These are phyloP conservation scores for Brachymystax lenok DNA, from an alignment of 2,797 vertebrate genomes.

Conservation along the genomic window DNA sequence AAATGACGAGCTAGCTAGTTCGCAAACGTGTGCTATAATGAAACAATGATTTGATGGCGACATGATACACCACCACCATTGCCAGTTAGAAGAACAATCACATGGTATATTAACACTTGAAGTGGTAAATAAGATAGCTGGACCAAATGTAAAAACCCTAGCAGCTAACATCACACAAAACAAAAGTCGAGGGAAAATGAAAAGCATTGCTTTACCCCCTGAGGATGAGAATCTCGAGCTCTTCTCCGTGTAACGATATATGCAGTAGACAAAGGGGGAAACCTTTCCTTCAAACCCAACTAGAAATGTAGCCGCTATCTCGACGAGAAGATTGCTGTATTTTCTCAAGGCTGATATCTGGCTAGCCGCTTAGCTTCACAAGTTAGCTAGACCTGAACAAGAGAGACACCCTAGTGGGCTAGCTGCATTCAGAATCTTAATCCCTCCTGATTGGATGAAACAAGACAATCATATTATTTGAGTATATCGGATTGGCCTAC, in stretches of 20 bases:
- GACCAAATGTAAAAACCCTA: constrained; percentile 8
- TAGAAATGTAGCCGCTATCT: constrained; percentile 42
- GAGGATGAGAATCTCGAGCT: constrained; percentile 27
- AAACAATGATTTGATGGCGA: constrained; percentile 21
- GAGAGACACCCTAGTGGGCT: constrained; percentile 48
- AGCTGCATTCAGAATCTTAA: constrained; percentile 36
- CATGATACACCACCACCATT: background rate
- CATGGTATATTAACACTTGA: background rate
- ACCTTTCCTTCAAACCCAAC: constrained; percentile 20
- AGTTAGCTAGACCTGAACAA: constrained; percentile 62
- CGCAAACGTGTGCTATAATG: constrained; percentile 27
- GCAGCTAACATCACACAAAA: constrained; percentile 47
- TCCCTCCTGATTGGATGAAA: constrained; percentile 64
- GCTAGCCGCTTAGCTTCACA: constrained; percentile 49
- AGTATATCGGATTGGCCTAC: constrained; percentile 24
- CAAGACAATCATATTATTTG: background rate
- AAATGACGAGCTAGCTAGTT: constrained; percentile 18
- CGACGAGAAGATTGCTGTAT: constrained; percentile 53
- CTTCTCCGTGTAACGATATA: constrained; percentile 18
- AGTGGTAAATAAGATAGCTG: constrained; percentile 14
- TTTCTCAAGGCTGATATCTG: constrained; percentile 59
- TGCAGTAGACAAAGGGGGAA: constrained; percentile 16
- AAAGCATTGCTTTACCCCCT: constrained; percentile 63
- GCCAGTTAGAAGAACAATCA: background rate
- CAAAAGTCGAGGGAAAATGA: constrained; percentile 54